These are phyloP conservation scores for Mechanitis messenoides DNA, from an alignment of 2,888 invertebrate species.

Conservation along the genomic window DNA sequence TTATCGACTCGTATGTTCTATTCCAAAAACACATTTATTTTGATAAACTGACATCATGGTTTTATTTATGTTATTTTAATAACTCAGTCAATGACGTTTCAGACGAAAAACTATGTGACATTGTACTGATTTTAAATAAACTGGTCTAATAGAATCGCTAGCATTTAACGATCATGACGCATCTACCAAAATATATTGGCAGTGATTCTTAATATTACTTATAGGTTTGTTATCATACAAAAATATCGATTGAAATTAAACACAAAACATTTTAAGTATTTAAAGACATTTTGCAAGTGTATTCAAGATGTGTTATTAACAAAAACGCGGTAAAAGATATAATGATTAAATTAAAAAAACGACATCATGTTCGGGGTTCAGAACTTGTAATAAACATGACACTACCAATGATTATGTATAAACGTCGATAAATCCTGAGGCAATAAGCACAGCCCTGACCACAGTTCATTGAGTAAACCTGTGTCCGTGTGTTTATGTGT, in stretches of 20 bases:
- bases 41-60: too few relatives aligned
- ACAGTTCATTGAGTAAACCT: slow-evolving; percentile 68
- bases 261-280: neutral
- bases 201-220: slow-evolving; percentile 22
- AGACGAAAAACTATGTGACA: slow-evolving; percentile 39
- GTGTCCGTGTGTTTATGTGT: slow-evolving; percentile 43
- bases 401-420: slow-evolving; percentile 27
- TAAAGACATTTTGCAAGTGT: neutral
- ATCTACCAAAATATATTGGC: slow-evolving; percentile 57
- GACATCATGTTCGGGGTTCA: slow-evolving; percentile 20
- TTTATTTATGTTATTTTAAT: too few relatives aligned
- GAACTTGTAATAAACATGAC: slow-evolving; percentile 27
- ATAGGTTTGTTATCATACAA: neutral
- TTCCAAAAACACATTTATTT: neutral
- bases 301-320: too few relatives aligned
- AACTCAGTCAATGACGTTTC: too few relatives aligned
- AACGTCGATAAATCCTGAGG: slow-evolving; percentile 34
- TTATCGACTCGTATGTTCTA: too few relatives aligned
- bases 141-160: slow-evolving; percentile 42
- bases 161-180: slow-evolving; percentile 60
- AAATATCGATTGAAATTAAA: neutral
- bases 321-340: neutral
- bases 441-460: slow-evolving; percentile 40
- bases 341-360: slow-evolving; percentile 4
- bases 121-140: slow-evolving; percentile 44